phyloP scores from a whole-genome alignment of 2,113 vertebrate species.

The Chroicocephalus ridibundus region DNA sequence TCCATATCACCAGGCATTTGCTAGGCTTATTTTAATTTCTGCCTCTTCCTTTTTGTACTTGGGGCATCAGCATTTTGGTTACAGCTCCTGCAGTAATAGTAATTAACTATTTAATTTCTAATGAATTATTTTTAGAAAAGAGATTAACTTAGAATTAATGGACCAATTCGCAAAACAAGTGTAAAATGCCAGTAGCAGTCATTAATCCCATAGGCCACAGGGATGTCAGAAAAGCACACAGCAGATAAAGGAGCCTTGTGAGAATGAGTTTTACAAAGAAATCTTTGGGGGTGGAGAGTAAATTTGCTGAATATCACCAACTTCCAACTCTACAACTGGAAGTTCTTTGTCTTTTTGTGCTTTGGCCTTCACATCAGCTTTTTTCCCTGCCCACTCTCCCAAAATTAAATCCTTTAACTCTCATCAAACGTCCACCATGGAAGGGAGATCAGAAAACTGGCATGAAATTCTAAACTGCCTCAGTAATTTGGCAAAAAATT shows the following conservation, averaged over 20 bases:
- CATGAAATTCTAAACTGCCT: neutral
- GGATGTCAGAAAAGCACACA: neutral
- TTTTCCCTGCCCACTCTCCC: neutral
- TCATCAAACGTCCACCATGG: neutral
- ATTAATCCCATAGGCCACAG: neutral
- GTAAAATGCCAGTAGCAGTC: neutral
- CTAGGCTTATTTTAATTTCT: neutral
- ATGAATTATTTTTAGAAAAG: neutral
- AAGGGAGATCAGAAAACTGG: neutral
- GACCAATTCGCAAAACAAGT: neutral
- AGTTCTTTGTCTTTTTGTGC: neutral
- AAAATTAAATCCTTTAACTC: neutral
- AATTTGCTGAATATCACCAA: neutral
- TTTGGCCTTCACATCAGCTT: neutral
- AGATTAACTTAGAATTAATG: neutral
- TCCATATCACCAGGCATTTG: neutral
- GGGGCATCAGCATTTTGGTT: neutral
- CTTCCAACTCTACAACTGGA: neutral
- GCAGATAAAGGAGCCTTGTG: neutral
- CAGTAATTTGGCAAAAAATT: neutral
- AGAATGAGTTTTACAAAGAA: neutral
- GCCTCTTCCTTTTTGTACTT: neutral
- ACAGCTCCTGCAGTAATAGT: fast-evolving
- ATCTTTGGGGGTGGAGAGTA: neutral
- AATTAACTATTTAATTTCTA: neutral